These are phyloP conservation scores for Hydropsyche tenuis DNA, from an alignment of 1,140 invertebrate genomes.

Conservation along the genomic window DNA sequence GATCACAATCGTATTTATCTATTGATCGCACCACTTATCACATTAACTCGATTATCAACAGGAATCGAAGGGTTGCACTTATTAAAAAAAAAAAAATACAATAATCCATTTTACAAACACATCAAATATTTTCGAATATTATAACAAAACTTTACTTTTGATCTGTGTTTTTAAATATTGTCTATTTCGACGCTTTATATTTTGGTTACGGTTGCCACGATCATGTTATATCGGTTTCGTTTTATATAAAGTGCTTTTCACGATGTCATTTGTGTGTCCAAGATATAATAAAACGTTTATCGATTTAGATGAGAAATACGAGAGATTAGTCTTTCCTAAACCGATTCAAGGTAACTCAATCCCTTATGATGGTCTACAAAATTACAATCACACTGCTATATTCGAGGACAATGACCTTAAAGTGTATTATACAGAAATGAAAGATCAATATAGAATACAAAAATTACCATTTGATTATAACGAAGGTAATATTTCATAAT, in stretches of 20 bases:
- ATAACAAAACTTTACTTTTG: background rate
- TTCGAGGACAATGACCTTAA: background rate
- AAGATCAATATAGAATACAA: background rate
- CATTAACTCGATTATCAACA: background rate
- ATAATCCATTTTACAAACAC: background rate
- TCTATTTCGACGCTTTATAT: background rate
- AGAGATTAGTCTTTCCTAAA: slow-evolving; percentile 24
- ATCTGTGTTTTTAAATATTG: background rate
- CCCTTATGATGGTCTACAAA: slow-evolving; percentile 3
- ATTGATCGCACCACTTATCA: too few species aligned
- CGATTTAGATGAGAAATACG: background rate
- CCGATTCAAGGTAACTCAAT: background rate
- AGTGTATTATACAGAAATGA: slow-evolving; percentile 21
- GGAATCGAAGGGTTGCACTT: background rate
- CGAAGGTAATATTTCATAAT: slow-evolving; percentile 25
- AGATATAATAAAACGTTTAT: slow-evolving; percentile 1
- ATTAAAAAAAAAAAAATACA: background rate
- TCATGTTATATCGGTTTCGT: background rate
- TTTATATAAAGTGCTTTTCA: background rate
- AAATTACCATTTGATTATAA: background rate
- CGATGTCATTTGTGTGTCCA: background rate
- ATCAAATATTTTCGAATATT: background rate
- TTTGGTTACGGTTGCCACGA: too few species aligned
- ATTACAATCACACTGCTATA: slow-evolving; percentile 1
- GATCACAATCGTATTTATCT: too few species aligned